These are phyloP conservation scores for Capitulum mitella DNA, from an alignment of 2,888 invertebrate genomes.

Conservation along the genomic window DNA sequence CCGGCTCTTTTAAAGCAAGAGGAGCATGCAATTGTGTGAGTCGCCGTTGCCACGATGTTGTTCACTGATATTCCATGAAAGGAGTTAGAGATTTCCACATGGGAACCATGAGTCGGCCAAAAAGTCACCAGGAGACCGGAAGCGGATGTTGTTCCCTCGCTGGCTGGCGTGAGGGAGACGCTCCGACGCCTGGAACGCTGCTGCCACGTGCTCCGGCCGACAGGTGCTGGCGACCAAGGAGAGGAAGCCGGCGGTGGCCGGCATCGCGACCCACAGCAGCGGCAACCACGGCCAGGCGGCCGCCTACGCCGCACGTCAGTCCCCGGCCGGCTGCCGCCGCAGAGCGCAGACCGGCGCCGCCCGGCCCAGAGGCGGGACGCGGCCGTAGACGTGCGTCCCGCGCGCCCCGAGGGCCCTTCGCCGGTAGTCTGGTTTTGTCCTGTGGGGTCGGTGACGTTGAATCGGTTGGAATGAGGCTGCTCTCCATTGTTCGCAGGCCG, in stretches of 20 bases:
- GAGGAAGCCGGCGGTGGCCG: conserved; percentile 27
- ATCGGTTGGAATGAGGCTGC: no score
- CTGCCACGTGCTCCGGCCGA: neutral
- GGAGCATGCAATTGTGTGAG: conserved; percentile 40
- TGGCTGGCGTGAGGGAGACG: neutral
- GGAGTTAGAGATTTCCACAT: neutral
- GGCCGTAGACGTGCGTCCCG: no score
- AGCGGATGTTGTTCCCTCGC: neutral
- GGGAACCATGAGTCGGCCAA: neutral
- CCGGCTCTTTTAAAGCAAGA: conserved; percentile 43
- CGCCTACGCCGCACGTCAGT: neutral
- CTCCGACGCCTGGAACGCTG: neutral
- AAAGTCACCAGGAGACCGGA: neutral
- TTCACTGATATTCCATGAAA: neutral
- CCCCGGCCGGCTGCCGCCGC: no score
- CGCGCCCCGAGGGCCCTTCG: no score
- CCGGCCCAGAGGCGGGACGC: no score
- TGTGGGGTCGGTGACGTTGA: no score
- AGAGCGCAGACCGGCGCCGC: no score
- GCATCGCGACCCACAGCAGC: conserved; percentile 46
- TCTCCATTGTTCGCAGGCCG: no score
- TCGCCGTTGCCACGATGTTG: neutral
- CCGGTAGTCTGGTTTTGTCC: no score
- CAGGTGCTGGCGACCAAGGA: conserved; percentile 32
- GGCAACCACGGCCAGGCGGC: conserved; percentile 49